phyloP scores from a whole-genome alignment of 2,888 invertebrate genomes.

The Ennomos erosarius region DNA sequence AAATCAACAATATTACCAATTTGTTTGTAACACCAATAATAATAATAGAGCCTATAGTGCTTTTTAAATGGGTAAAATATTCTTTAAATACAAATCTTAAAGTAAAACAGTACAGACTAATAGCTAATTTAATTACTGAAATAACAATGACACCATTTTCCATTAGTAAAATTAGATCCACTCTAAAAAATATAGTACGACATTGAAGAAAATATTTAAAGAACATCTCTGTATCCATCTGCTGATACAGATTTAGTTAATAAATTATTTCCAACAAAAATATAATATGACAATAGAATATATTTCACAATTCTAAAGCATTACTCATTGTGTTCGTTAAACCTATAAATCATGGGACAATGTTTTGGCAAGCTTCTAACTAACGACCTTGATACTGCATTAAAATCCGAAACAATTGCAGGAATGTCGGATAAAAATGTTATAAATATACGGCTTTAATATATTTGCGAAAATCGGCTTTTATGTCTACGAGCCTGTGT shows the following conservation, averaged over 20 bases:
- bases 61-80: too few species aligned
- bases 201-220: too few species aligned
- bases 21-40: too few species aligned
- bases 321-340: slow-evolving; percentile 37
- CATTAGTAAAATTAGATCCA: too few species aligned
- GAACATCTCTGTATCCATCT: too few species aligned
- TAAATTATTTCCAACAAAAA: slow-evolving; percentile 53
- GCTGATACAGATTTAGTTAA: slow-evolving; percentile 48
- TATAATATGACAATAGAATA: slow-evolving; percentile 52
- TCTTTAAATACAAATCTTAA: too few species aligned
- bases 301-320: slow-evolving; percentile 46
- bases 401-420: slow-evolving; percentile 60
- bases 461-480: slow-evolving; percentile 20
- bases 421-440: slow-evolving; percentile 48
- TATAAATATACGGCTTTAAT: slow-evolving; percentile 44
- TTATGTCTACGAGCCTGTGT: slow-evolving; percentile 4
- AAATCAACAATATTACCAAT: too few species aligned
- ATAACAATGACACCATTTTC: too few species aligned
- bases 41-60: too few species aligned
- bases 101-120: too few species aligned
- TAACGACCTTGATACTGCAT: slow-evolving; percentile 60
- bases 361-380: slow-evolving; percentile 61
- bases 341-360: slow-evolving; percentile 55
- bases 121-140: too few species aligned
- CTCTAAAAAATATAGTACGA: too few species aligned